Evolutionary conservation across 2,888 invertebrate species (phyloP), one percentile per base, ranked within the genome.

Genomic region (Dynastes maya): DNA sequence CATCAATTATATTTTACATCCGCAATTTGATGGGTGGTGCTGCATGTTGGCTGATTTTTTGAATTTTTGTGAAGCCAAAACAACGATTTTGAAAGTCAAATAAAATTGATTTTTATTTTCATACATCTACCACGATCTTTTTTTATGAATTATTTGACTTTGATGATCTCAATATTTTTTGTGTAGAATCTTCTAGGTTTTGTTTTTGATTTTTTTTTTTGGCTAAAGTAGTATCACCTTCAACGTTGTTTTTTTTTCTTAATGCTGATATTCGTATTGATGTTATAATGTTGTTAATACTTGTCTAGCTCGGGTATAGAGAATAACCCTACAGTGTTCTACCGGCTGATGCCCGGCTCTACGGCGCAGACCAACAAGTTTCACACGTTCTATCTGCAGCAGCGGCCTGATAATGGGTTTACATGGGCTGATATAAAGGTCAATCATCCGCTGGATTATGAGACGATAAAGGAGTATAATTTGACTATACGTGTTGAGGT

Each of bases 371-470:
- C 97, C 84, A 98, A 98, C 91, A 98, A 97, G 90, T 94, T 94
- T 89, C 96, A 98, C 89, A 97, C 97, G 81, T 98, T 97, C 90
- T 98, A 98, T 90, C 92, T 97, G 84, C 97, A 97, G 93, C 97
- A 97, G 91, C 92, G 97, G 86, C 94, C 95, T 83, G 97, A 97
- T 87, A 96, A 96, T 88, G 96, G 96, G 81, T 95, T 95, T 87
- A 97, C 97, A 83, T 97, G 97, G 97, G 97, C 97, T 6, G 97
- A 97, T 88, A 96, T 97, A 89, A 97, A 97, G 91, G 97, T 98
- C 85, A 97, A 98, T 90, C 97, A 97, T 91, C 97, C 97, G 37
- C 90, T 98, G 86, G 98, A 98, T 90, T 98, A 96, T 88, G 97
- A 98, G 89, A 96, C 95, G 85, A 97, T 97, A 89, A 96, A 96